Base-by-base conservation (phyloP, 2,888 invertebrate species). In the Cataglyphis cursor region DNA sequence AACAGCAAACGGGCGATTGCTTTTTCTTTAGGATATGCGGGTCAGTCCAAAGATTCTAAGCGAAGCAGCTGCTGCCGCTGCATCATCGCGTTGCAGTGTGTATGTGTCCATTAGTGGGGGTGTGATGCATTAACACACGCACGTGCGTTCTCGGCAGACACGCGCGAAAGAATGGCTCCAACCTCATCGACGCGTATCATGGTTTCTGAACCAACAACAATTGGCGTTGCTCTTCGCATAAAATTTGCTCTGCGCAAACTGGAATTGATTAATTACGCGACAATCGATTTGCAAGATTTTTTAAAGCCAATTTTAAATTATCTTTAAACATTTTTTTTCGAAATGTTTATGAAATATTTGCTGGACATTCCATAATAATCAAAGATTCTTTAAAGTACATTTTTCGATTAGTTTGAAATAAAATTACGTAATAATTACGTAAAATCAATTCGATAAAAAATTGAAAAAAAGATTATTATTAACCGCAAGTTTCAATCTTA, bases 91-190 rank as follows among this genome's bases (percentile, higher is more conserved):
- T 51, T 75, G 68, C 75, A 65, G 48, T 38, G 51, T 65, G 21
- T 74, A 31, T 15, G 24, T 59, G 57, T 57, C 57, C 18, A 18
- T 31, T 18, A 44, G 70, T 76, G 70, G 38, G 54, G 38, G 59
- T 73, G 70, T 76, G 18, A 66, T n/a, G 48, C 18, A n/a, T 44
- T 72, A 70, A 73, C 59, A 73, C 73, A 72, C 31, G 73, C 73
- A 66, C 59, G 31, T 72, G 57, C 35, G 28, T n/a, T 68, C 54
- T 51, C 12, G 24, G n/a, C 38, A 66, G 70, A 41, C 68, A 76
- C 76, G 68, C 21, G 41, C n/a, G 28, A 41, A 68, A 65, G 51
- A 38, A 76, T 44, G 38, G n/a, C 24, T 54, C 68, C 68, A 28
- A 76, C 28, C 68, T 28, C 76, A 76, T 68, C 73, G n/a, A 41